These are phyloP conservation scores for Octodonta nipae DNA, from an alignment of 2,888 invertebrate genomes.

Conservation along the genomic window DNA sequence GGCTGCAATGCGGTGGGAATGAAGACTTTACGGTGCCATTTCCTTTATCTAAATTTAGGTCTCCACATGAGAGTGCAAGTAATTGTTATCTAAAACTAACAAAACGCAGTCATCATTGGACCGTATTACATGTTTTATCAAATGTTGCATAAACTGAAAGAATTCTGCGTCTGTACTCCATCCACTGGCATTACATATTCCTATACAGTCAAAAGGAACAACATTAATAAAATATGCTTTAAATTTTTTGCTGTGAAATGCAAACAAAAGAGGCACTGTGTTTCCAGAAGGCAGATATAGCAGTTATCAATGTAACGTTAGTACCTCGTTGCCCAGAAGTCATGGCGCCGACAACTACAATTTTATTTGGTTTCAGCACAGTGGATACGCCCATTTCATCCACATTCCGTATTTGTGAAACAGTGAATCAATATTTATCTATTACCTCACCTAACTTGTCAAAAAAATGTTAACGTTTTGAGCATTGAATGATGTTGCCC, in stretches of 20 bases:
- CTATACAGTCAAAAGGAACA: slow-evolving; percentile 1
- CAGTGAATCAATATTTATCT: background rate
- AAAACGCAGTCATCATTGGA: background rate
- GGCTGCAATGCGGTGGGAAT: slow-evolving; percentile 1
- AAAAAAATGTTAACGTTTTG: background rate
- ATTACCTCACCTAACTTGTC: background rate
- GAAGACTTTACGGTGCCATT: background rate
- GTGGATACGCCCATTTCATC: slow-evolving; percentile 2
- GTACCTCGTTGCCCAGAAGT: background rate
- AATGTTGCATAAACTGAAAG: slow-evolving; percentile 6
- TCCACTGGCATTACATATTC: slow-evolving; percentile 5
- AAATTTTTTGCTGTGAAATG: slow-evolving; percentile 3
- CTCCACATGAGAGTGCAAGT: slow-evolving; percentile 4
- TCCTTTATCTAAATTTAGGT: slow-evolving; percentile 4
- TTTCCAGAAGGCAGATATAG: too few species aligned
- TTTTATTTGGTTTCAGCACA: slow-evolving; percentile 6
- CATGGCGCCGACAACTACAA: slow-evolving; percentile 5
- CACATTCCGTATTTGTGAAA: background rate
- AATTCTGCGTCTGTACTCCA: slow-evolving; percentile 6
- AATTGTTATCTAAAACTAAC: slow-evolving; percentile 2
- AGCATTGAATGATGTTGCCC: slow-evolving; percentile 3
- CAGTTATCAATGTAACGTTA: background rate
- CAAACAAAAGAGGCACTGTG: slow-evolving; percentile 5
- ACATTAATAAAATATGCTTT: slow-evolving; percentile 2
- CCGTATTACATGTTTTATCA: slow-evolving; percentile 5